A percentile compares a stretch with the other conserved stretches of the same genome.
Evolutionary conservation across 53 echinoderm and acorn worm species (phyloP).

Genomic region (Astropecten irregularis): DNA sequence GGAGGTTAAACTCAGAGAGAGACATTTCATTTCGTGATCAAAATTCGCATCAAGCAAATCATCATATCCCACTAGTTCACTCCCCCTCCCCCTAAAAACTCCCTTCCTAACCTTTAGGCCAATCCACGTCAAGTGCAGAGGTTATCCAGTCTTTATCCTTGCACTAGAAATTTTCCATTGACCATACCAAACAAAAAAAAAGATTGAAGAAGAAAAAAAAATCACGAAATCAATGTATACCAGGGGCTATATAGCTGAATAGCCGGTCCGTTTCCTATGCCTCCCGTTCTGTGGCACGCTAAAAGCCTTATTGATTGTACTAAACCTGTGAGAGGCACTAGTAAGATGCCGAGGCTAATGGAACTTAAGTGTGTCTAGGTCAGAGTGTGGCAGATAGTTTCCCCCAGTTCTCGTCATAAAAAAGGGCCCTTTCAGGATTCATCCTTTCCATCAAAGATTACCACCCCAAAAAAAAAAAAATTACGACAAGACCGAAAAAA

Average conservation of each 20-base stretch:
- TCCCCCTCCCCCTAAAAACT: too few species aligned
- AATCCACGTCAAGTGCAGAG: too few species aligned
- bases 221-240: constrained; percentile 34
- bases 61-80: too few species aligned
- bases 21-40: too few species aligned
- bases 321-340: constrained; percentile 16
- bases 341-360: constrained; percentile 6
- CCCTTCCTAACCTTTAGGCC: too few species aligned
- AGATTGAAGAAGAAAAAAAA: too few species aligned
- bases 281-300: constrained; percentile 8
- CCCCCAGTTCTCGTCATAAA: neutral
- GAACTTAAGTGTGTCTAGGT: constrained; percentile 56
- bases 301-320: constrained; percentile 56
- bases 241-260: neutral
- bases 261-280: too few species aligned
- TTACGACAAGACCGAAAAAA: too few species aligned
- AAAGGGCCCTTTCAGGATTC: neutral
- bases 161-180: neutral
- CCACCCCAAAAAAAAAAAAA: too few species aligned
- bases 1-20: too few species aligned
- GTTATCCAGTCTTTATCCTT: constrained; percentile 14
- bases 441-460: too few species aligned
- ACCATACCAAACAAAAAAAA: neutral
- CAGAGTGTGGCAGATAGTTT: constrained; percentile 32
- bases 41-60: too few species aligned